Conservation (phyloP, 2,888 invertebrate genomes). For the Metallyticus violacea region DNA sequence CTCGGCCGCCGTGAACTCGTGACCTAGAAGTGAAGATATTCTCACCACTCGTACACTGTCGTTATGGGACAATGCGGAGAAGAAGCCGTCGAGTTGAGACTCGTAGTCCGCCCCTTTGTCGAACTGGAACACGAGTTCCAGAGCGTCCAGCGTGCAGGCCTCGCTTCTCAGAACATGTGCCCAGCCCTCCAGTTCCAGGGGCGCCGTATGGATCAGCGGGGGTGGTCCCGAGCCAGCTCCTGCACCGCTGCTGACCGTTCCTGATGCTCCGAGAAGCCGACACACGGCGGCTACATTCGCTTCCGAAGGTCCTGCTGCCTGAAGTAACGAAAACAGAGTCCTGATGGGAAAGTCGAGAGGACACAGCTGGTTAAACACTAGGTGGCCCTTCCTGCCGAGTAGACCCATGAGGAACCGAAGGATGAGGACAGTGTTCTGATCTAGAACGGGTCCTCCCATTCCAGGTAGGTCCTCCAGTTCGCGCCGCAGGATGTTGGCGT, state of each 20-base stretch:
- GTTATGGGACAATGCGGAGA: constrained; percentile 51
- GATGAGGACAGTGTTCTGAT: constrained; percentile 44
- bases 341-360: constrained; percentile 53
- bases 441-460: constrained; percentile 34
- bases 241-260: constrained; percentile 42
- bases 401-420: constrained; percentile 52
- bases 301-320: constrained; percentile 54
- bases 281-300: constrained; percentile 54
- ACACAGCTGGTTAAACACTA: constrained; percentile 51
- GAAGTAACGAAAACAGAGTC: constrained; percentile 52
- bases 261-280: constrained; percentile 50
- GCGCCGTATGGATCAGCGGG: constrained; percentile 44
- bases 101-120: constrained; percentile 44
- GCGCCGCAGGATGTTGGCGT: constrained; percentile 51
- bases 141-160: constrained; percentile 50
- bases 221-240: constrained; percentile 30
- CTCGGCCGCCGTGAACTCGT: constrained; percentile 53
- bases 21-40: constrained; percentile 52
- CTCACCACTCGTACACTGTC: constrained; percentile 54
- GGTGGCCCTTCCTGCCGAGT: constrained; percentile 51
- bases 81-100: constrained; percentile 49
- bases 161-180: constrained; percentile 50
- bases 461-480: constrained; percentile 54
- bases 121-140: constrained; percentile 52
- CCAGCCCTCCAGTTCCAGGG: constrained; percentile 53